Percentiles rank a stretch among this genome's conserved stretches.
These are phyloP conservation scores for Denticeps clupeoides DNA, from an alignment of 2,797 vertebrate species.

Conservation along the genomic window DNA sequence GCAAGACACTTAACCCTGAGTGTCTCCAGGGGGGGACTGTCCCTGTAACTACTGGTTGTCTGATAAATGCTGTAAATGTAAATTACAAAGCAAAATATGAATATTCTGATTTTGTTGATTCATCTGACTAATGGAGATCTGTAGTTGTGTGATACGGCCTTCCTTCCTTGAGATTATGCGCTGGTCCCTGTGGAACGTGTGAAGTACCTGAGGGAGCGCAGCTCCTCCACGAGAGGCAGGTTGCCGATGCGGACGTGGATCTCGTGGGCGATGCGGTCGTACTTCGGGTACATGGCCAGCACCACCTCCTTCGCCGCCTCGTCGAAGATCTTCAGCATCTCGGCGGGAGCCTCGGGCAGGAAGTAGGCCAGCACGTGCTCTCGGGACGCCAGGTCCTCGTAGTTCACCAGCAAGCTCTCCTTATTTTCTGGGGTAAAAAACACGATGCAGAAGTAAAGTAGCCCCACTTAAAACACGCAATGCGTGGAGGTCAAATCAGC, in stretches of 20 bases:
- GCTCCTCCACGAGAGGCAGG: constrained; percentile 88
- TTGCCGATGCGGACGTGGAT: constrained; percentile 92
- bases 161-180: neutral
- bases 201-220: constrained; percentile 79
- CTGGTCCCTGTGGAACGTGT: neutral
- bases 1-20: too few relatives aligned
- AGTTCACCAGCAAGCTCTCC: constrained; percentile 90
- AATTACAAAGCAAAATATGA: too few relatives aligned
- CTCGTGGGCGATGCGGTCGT: constrained; percentile 84
- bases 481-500: too few relatives aligned
- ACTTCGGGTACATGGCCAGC: constrained; percentile 95
- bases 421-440: constrained; percentile 88
- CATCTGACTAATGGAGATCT: too few relatives aligned
- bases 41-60: too few relatives aligned
- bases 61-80: too few relatives aligned
- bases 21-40: too few relatives aligned
- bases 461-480: neutral
- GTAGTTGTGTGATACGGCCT: too few relatives aligned
- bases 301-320: constrained; percentile 94
- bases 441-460: neutral
- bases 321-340: constrained; percentile 94
- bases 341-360: constrained; percentile 84
- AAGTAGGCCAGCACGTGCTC: constrained; percentile 95
- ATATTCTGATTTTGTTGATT: too few relatives aligned
- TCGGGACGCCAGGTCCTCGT: constrained; percentile 85